Evolutionary conservation across 2,113 vertebrate species (phyloP).

Genomic region (Sakesphorus luctuosus): DNA sequence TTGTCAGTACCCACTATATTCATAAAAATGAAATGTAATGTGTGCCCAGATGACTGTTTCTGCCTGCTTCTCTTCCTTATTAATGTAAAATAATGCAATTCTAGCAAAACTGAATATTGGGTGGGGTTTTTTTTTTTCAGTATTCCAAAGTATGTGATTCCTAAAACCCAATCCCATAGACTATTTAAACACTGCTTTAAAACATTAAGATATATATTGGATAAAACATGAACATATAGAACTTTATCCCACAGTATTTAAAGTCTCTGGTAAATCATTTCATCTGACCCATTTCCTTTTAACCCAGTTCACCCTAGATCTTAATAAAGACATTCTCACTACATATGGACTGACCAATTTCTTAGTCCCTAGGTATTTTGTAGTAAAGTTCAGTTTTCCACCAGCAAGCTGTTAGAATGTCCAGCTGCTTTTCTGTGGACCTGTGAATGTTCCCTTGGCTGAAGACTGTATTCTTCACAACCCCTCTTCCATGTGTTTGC

Average conservation of each 20-base stretch:
- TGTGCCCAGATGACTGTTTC: neutral
- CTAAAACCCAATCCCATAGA: neutral
- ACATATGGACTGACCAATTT: slow-evolving; percentile 18
- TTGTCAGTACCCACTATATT: neutral
- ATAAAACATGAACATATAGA: neutral
- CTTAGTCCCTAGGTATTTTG: neutral
- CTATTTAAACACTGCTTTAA: neutral
- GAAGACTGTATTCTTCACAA: neutral
- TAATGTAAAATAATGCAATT: neutral
- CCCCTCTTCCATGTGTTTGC: neutral
- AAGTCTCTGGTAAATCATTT: slow-evolving; percentile 10
- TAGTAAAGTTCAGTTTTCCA: neutral
- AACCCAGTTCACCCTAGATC: neutral
- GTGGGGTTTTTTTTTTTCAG: neutral
- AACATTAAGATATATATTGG: neutral
- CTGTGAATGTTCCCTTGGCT: neutral
- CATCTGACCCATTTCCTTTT: slow-evolving; percentile 12
- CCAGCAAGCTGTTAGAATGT: neutral
- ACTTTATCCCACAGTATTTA: neutral
- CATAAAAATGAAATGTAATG: neutral
- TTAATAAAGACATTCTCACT: slow-evolving; percentile 46
- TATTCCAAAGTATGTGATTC: neutral
- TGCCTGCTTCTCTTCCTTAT: neutral
- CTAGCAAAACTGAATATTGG: neutral
- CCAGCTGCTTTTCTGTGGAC: neutral